Percentiles rank a stretch among this genome's conserved stretches.
phyloP scores from a whole-genome alignment of 2,113 vertebrate genomes.

The Myodes glareolus region DNA sequence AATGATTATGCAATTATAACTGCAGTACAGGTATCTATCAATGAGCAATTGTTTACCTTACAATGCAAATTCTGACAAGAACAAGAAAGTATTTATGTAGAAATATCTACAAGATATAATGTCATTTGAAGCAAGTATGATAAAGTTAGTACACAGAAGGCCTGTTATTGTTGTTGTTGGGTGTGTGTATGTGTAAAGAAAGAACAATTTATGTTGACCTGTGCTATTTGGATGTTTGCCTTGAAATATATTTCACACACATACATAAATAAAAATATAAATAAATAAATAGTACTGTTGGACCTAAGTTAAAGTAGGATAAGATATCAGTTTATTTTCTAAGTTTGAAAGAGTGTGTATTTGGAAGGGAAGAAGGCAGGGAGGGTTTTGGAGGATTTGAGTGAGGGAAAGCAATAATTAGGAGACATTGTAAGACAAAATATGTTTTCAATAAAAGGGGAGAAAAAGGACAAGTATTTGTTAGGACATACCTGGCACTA shows the following conservation, averaged over 20 bases:
- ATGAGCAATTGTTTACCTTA: neutral
- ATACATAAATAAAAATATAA: too few species aligned
- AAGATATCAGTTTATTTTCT: neutral
- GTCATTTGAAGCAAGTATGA: neutral
- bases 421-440: neutral
- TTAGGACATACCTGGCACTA: neutral
- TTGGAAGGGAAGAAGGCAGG: neutral
- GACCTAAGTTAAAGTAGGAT: neutral
- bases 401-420: neutral
- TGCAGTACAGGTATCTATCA: neutral
- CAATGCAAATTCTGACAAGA: neutral
- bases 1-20: neutral
- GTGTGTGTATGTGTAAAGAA: neutral
- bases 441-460: neutral
- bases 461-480: neutral
- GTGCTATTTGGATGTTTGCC: neutral
- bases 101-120: neutral
- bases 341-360: neutral
- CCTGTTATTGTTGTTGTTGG: too few species aligned
- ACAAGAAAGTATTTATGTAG: neutral
- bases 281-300: neutral
- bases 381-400: neutral
- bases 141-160: neutral
- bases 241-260: neutral
- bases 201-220: neutral